These are phyloP conservation scores for Zaprionus davidi DNA, from an alignment of 1,140 invertebrate species.

Conservation along the genomic window DNA sequence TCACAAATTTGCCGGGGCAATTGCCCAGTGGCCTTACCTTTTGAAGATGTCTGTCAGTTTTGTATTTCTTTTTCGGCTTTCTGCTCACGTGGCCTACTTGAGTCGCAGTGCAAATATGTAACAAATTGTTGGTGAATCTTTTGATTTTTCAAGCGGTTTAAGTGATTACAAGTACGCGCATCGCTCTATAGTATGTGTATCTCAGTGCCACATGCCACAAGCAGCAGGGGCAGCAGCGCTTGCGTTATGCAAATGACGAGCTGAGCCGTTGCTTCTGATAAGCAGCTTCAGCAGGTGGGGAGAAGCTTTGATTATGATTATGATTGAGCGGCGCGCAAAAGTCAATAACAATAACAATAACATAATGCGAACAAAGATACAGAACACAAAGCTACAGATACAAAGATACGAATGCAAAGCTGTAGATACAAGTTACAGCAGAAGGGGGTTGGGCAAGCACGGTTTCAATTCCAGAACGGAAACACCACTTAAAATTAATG, in stretches of 20 bases:
- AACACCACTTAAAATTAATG: constrained; percentile 80
- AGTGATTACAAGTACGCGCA: constrained; percentile 17
- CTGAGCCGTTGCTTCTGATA: constrained; percentile 41
- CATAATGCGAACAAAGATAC: constrained; percentile 69
- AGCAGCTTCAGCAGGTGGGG: constrained; percentile 64
- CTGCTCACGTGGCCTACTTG: constrained; percentile 74
- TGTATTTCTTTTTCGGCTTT: constrained; percentile 45
- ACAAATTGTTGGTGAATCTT: constrained; percentile 69
- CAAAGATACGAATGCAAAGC: neutral
- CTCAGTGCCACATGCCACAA: constrained; percentile 24
- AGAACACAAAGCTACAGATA: constrained; percentile 27
- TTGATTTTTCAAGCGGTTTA: constrained; percentile 74
- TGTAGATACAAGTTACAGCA: neutral
- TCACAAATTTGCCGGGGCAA: constrained; percentile 68
- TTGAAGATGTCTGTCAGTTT: constrained; percentile 60
- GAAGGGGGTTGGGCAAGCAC: constrained; percentile 2
- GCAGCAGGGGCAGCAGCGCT: constrained; percentile 14
- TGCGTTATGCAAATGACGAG: constrained; percentile 71
- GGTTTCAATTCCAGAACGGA: constrained; percentile 33
- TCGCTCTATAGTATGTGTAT: constrained; percentile 1
- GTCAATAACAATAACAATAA: constrained; percentile 80
- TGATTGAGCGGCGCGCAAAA: constrained; percentile 75
- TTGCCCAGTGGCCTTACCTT: constrained; percentile 68
- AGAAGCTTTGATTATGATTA: constrained; percentile 76
- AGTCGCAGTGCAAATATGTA: constrained; percentile 67